A percentile compares a stretch with the other conserved stretches of the same genome.
phyloP scores from a whole-genome alignment of 2,888 invertebrate species.

The Pristionchus exspectatus region DNA sequence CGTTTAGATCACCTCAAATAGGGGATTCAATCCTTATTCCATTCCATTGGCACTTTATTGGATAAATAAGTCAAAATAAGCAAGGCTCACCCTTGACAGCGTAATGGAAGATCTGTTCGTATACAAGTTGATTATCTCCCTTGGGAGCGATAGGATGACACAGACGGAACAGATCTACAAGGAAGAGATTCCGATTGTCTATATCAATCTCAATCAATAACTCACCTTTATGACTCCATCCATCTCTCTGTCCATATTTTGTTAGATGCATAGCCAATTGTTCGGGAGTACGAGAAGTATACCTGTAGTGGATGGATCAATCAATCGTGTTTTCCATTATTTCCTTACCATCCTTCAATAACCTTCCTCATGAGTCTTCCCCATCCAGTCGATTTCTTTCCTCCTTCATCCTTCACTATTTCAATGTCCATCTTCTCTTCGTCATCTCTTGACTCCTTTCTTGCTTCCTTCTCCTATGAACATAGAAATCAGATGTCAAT shows the following conservation, averaged over 20 bases:
- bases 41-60: neutral
- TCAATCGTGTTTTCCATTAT: neutral
- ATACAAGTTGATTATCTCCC: conserved; percentile 62
- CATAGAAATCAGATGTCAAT: neutral
- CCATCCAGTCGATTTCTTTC: conserved; percentile 80
- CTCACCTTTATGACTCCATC: conserved; percentile 83
- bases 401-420: neutral
- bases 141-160: conserved; percentile 71
- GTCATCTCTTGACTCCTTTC: neutral
- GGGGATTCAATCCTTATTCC: neutral
- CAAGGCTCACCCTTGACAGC: conserved; percentile 63
- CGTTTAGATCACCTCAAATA: conserved; percentile 19
- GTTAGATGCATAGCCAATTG: conserved; percentile 85
- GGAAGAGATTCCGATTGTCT: neutral
- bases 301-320: conserved; percentile 59
- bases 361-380: conserved; percentile 85
- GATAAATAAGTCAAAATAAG: neutral
- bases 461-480: conserved; percentile 10
- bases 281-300: conserved; percentile 82
- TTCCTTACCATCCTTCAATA: conserved; percentile 84
- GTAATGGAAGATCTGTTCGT: conserved; percentile 71
- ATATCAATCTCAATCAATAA: neutral
- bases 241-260: conserved; percentile 84
- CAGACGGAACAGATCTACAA: conserved; percentile 83
- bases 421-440: neutral